Conservation (phyloP, 2,797 vertebrate species). For the Pseudomugil tenellus region DNA sequence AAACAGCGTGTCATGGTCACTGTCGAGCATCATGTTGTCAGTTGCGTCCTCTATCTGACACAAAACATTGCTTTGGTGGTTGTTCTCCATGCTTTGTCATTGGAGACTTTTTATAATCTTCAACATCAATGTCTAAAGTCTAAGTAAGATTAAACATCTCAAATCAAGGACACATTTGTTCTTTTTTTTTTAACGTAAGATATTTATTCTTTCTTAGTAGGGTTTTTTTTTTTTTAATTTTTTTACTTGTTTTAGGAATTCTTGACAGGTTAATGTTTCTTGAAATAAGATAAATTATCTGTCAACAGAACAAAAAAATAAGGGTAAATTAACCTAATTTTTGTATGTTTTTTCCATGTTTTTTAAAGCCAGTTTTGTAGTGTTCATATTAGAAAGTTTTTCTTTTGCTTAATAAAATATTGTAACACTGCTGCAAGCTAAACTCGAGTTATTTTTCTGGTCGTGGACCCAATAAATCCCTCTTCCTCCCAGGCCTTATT, state of each 20-base stretch:
- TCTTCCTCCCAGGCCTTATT: background rate
- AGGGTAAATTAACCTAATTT: no score
- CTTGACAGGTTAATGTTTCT: no score
- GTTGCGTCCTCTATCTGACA: background rate
- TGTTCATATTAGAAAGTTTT: background rate
- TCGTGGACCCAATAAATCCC: background rate
- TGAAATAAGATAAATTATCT: no score
- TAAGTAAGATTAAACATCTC: no score
- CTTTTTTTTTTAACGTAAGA: no score
- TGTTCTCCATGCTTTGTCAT: constrained; percentile 4
- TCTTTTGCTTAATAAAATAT: background rate
- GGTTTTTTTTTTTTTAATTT: no score
- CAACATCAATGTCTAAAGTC: background rate
- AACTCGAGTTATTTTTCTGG: background rate
- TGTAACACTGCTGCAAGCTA: constrained; percentile 9
- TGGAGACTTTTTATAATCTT: background rate
- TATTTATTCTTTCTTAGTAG: no score
- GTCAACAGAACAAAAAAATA: no score
- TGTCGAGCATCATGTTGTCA: background rate
- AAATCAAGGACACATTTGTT: no score
- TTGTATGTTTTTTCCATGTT: no score
- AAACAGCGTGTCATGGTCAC: background rate
- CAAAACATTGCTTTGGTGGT: background rate
- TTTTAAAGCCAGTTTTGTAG: no score
- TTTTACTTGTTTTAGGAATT: no score